Conservation (phyloP, 2,888 invertebrate genomes). For the Lepetodrilus schrolli region DNA sequence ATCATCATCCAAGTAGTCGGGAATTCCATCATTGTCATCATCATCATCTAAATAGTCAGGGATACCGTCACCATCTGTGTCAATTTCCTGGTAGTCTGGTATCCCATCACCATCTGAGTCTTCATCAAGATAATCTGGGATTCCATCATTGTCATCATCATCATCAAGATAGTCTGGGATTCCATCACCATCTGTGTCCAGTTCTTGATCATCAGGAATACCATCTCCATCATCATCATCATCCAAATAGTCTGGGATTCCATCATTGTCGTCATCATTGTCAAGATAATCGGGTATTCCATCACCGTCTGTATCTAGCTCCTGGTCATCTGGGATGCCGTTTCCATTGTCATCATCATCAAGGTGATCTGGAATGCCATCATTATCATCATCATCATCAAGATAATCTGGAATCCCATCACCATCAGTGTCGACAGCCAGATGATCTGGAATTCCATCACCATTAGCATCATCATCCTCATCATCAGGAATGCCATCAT, state of each 20-base stretch:
- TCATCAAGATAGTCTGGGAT: slow-evolving; percentile 59
- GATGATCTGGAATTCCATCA: slow-evolving; percentile 62
- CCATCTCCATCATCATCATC: slow-evolving; percentile 66
- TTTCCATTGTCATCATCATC: slow-evolving; percentile 64
- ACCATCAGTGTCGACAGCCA: slow-evolving; percentile 60
- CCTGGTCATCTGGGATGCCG: slow-evolving; percentile 64
- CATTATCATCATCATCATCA: slow-evolving; percentile 63
- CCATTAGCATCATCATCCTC: slow-evolving; percentile 60
- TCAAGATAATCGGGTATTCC: slow-evolving; percentile 63
- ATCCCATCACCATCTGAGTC: slow-evolving; percentile 69
- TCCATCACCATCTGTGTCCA: slow-evolving; percentile 57
- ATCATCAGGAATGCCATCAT: slow-evolving; percentile 64
- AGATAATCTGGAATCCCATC: slow-evolving; percentile 64
- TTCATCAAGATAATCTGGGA: slow-evolving; percentile 53
- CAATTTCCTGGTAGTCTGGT: slow-evolving; percentile 61
- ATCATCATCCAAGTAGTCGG: slow-evolving; percentile 56
- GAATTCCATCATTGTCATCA: slow-evolving; percentile 59
- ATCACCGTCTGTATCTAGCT: slow-evolving; percentile 64
- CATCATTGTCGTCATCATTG: slow-evolving; percentile 64
- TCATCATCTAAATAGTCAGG: slow-evolving; percentile 62
- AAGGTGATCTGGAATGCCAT: slow-evolving; percentile 59
- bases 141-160: slow-evolving; percentile 60
- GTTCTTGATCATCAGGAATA: slow-evolving; percentile 60
- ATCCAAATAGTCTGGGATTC: slow-evolving; percentile 66
- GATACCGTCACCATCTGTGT: slow-evolving; percentile 66